A percentile compares a stretch with the other conserved stretches of the same genome.
These are phyloP conservation scores for Brachypodius melanocephalos DNA, from an alignment of 2,113 vertebrate genomes.

Conservation along the genomic window DNA sequence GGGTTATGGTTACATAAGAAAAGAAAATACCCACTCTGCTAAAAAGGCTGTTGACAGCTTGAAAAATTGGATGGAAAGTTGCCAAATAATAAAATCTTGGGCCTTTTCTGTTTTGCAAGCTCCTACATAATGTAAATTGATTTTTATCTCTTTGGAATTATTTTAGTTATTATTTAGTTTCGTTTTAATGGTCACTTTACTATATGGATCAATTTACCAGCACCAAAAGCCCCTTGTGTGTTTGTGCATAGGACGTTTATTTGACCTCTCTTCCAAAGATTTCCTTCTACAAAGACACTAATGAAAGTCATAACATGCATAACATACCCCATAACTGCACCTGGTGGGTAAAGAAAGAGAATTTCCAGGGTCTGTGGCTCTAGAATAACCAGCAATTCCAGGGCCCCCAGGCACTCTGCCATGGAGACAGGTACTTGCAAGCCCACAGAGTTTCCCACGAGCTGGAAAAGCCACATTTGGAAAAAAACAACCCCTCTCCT, in stretches of 20 bases:
- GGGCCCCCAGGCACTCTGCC: background rate
- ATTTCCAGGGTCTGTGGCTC: background rate
- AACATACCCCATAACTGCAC: background rate
- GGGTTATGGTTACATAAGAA: background rate
- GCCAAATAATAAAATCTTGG: background rate
- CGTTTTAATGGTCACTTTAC: background rate
- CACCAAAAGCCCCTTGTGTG: background rate
- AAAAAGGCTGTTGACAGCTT: background rate
- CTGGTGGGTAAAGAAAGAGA: background rate
- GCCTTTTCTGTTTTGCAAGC: background rate
- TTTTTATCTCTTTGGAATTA: background rate
- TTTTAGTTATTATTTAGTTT: background rate
- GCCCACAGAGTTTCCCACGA: background rate
- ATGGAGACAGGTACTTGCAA: background rate
- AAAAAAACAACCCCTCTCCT: rapidly evolving
- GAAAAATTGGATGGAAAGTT: background rate
- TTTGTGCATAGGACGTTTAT: background rate
- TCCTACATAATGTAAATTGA: background rate
- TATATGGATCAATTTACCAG: background rate
- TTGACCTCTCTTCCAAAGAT: background rate
- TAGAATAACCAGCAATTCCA: background rate
- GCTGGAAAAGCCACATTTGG: background rate
- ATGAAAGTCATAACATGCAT: background rate
- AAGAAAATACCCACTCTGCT: background rate
- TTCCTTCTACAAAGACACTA: background rate